These are phyloP conservation scores for Argyra leucocephala DNA, from an alignment of 2,888 invertebrate species.

Conservation along the genomic window DNA sequence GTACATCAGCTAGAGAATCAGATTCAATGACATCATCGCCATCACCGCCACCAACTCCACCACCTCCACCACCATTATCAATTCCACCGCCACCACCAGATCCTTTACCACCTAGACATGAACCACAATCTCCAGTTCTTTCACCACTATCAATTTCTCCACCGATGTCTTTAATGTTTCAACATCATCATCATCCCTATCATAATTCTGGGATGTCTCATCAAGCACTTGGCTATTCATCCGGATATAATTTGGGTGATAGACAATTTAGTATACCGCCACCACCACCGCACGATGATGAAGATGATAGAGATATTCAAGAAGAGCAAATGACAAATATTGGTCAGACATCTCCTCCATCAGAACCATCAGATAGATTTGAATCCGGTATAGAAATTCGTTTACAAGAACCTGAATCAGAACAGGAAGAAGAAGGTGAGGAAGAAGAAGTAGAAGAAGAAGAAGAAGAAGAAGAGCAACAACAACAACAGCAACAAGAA, in stretches of 20 bases:
- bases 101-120: slow-evolving; percentile 23
- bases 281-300: too few relatives aligned
- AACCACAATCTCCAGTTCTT: slow-evolving; percentile 4
- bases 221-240: neutral
- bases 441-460: neutral
- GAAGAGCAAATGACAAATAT: neutral
- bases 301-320: neutral
- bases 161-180: neutral
- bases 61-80: slow-evolving; percentile 20
- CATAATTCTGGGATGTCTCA: slow-evolving; percentile 2
- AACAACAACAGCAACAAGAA: slow-evolving; percentile 26
- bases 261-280: neutral
- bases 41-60: slow-evolving; percentile 27
- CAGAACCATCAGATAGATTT: neutral
- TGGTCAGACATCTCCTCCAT: neutral
- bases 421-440: slow-evolving; percentile 16
- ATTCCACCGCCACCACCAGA: slow-evolving; percentile 19
- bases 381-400: neutral
- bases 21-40: slow-evolving; percentile 25
- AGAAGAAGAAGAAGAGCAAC: slow-evolving; percentile 25
- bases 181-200: slow-evolving; percentile 9
- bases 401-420: neutral
- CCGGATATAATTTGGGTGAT: neutral
- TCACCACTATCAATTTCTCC: slow-evolving; percentile 9
- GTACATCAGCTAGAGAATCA: neutral